Conservation (phyloP, 2,797 vertebrate species). For the Muscicapa comitata region DNA sequence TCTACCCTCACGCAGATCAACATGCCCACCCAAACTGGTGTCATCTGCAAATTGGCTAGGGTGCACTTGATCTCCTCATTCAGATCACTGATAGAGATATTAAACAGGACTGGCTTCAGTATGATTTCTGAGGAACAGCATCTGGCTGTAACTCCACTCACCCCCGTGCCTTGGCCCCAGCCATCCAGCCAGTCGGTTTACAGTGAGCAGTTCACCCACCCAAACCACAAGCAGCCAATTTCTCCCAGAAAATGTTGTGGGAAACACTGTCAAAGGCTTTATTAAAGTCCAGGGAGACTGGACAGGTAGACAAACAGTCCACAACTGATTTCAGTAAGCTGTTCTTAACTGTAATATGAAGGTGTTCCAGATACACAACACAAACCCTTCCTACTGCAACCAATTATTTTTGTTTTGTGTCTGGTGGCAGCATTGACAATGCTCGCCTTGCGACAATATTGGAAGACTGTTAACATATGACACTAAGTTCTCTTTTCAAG, state of each 20-base stretch:
- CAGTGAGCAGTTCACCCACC: background rate
- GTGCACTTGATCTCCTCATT: background rate
- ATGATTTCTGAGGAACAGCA: background rate
- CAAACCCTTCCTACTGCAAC: background rate
- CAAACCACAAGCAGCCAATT: accelerated
- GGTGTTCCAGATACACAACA: background rate
- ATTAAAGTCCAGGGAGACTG: background rate
- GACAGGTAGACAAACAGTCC: background rate
- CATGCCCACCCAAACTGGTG: accelerated
- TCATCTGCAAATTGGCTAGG: background rate
- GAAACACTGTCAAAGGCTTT: background rate
- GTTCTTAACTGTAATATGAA: background rate
- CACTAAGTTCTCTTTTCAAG: background rate
- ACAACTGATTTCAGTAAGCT: background rate
- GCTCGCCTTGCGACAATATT: background rate
- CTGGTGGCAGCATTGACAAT: background rate
- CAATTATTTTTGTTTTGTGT: background rate
- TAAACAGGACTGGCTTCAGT: background rate
- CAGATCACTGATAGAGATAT: background rate
- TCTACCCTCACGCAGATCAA: background rate
- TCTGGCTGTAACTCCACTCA: no score
- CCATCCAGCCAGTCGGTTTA: background rate
- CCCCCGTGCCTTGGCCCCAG: background rate
- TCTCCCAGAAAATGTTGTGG: background rate
- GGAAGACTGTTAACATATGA: background rate